These are phyloP conservation scores for Copsychus sechellarum DNA, from an alignment of 2,113 vertebrate genomes.

Conservation along the genomic window DNA sequence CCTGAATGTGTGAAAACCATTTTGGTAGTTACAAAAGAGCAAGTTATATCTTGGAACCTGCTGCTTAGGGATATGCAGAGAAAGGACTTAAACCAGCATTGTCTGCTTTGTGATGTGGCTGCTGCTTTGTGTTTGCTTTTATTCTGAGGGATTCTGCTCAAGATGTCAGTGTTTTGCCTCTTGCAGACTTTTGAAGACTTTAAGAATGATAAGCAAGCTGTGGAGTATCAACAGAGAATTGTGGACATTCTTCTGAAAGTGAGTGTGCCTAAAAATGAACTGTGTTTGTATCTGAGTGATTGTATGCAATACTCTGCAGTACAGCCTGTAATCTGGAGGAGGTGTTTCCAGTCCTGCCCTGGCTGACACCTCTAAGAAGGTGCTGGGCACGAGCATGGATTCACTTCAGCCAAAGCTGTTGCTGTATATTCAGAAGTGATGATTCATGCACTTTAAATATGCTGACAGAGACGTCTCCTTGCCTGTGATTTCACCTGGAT, in stretches of 20 bases:
- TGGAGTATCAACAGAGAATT: conserved; percentile 97
- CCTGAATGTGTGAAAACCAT: neutral
- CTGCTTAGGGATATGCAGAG: neutral
- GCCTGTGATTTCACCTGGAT: neutral
- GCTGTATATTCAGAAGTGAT: neutral
- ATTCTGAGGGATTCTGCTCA: neutral
- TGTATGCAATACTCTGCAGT: neutral
- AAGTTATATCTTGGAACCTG: neutral
- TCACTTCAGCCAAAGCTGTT: neutral
- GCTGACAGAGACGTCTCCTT: neutral
- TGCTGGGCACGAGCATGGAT: neutral
- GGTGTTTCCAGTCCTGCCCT: neutral
- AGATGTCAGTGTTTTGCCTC: conserved; percentile 11
- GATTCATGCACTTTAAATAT: neutral
- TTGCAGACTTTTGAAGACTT: conserved; percentile 98
- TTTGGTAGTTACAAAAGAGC: neutral
- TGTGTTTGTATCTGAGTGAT: neutral
- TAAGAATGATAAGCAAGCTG: conserved; percentile 97
- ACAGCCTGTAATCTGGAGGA: neutral
- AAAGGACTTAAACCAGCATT: neutral
- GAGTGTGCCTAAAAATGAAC: neutral
- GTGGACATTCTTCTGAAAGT: conserved; percentile 97
- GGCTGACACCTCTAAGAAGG: neutral
- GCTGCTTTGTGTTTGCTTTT: neutral
- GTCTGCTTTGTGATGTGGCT: neutral